phyloP scores from a whole-genome alignment of 2,797 vertebrate species.

The Malurus splendens region DNA sequence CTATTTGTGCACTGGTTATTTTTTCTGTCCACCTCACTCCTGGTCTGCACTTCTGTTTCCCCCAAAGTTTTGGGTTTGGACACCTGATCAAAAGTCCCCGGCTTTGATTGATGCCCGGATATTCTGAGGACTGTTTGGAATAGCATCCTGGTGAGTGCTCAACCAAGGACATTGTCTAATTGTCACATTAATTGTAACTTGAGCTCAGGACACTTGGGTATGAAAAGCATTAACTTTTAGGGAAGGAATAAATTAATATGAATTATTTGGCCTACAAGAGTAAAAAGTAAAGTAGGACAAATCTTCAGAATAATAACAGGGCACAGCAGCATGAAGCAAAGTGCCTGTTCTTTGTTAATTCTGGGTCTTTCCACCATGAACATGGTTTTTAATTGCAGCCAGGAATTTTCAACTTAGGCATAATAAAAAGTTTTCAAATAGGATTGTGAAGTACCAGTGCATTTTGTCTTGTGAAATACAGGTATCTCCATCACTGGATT shows the following conservation, averaged over 20 bases:
- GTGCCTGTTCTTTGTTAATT: background rate
- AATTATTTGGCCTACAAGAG: background rate
- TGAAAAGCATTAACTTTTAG: background rate
- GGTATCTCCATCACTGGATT: background rate
- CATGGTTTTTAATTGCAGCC: background rate
- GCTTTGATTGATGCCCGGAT: background rate
- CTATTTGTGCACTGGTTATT: rapidly evolving
- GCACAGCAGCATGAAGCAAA: background rate
- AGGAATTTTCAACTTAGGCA: background rate
- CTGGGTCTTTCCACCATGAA: background rate
- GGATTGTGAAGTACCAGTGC: background rate
- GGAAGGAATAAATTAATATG: background rate
- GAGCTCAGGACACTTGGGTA: background rate
- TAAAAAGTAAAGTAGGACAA: background rate
- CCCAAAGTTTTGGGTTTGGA: background rate
- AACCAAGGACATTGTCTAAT: background rate
- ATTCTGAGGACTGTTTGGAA: background rate
- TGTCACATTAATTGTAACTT: background rate
- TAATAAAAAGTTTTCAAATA: background rate
- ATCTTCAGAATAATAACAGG: background rate
- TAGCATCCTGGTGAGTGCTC: background rate
- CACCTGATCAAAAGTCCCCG: background rate
- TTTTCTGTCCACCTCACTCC: background rate
- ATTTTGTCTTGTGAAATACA: background rate
- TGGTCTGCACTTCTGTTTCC: background rate